Conservation (phyloP, 2,113 vertebrate species). For the Oplegnathus fasciatus region DNA sequence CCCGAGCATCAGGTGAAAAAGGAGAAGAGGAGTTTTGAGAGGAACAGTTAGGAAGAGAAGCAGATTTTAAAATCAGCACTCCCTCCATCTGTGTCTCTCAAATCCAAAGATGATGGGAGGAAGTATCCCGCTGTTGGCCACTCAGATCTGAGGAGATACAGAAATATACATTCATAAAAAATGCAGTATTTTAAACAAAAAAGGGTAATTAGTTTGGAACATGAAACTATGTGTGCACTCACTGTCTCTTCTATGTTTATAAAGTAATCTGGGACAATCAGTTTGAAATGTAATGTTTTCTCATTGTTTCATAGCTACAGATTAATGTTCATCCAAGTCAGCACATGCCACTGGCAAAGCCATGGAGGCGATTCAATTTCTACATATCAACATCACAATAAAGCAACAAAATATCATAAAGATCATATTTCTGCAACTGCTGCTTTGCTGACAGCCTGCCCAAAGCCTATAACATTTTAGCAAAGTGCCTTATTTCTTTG, state of each 20-base stretch:
- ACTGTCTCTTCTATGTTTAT: too few species aligned
- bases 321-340: neutral
- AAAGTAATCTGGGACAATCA: neutral
- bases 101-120: conserved; percentile 18
- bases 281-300: neutral
- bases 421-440: neutral
- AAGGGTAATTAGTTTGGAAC: neutral
- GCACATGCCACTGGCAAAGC: neutral
- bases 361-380: neutral
- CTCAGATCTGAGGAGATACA: conserved; percentile 48
- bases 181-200: neutral
- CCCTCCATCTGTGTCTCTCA: conserved; percentile 70
- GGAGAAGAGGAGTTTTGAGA: conserved; percentile 22
- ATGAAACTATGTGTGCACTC: neutral
- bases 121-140: conserved; percentile 6
- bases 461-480: neutral
- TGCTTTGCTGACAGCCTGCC: neutral
- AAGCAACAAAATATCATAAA: neutral
- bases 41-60: conserved; percentile 32
- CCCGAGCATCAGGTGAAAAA: conserved; percentile 19
- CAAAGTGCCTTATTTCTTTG: neutral
- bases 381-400: neutral
- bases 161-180: neutral
- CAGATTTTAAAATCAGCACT: conserved; percentile 49
- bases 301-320: neutral